Evolutionary conservation across 2,888 invertebrate genomes (phyloP), one percentile per base, ranked within the genome.

Genomic region (Taphrorychus bicolor): DNA sequence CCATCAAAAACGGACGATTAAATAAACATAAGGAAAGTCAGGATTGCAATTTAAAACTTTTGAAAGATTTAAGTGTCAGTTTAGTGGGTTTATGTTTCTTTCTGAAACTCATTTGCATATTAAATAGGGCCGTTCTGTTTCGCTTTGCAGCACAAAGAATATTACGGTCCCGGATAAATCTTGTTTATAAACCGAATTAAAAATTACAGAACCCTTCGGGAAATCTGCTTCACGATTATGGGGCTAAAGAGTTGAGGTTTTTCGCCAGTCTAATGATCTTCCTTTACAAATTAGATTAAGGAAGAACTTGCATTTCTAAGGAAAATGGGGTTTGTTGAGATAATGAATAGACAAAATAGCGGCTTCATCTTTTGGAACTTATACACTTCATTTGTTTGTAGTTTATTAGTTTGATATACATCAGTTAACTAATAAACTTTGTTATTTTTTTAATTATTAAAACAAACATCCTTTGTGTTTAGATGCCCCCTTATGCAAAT

Each of bases 401-500:
- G n/a, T n/a, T n/a, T n/a, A n/a, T n/a, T n/a, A n/a, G n/a, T n/a
- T n/a, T n/a, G n/a, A n/a, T n/a, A n/a, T n/a, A n/a, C n/a, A n/a
- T n/a, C n/a, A n/a, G n/a, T n/a, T n/a, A n/a, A n/a, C n/a, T n/a
- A n/a, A n/a, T n/a, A n/a, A n/a, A n/a, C n/a, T n/a, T 32, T 32
- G 32, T 32, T 32, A 32, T 9, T 7, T 32, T 1, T 7, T 9
- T 11, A 3, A 32, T 7, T 3, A 32, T 32, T 32, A 32, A 11
- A 3, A 3, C 3, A 7, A 32, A 2, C 32, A 32, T 3, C 11
- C 32, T 70, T 41, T 76, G n/a, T n/a, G n/a, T 84, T 3, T 86
- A 95, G 95, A 93, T 81, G 89, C 93, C 11, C 95, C 95, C 18
- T 91, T 92, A 57, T 95, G 95, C 82, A 89, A 85, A 77, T 84